phyloP scores from a whole-genome alignment of 92 coral and sea anemone genomes.

The Parazoanthus atlanticus region DNA sequence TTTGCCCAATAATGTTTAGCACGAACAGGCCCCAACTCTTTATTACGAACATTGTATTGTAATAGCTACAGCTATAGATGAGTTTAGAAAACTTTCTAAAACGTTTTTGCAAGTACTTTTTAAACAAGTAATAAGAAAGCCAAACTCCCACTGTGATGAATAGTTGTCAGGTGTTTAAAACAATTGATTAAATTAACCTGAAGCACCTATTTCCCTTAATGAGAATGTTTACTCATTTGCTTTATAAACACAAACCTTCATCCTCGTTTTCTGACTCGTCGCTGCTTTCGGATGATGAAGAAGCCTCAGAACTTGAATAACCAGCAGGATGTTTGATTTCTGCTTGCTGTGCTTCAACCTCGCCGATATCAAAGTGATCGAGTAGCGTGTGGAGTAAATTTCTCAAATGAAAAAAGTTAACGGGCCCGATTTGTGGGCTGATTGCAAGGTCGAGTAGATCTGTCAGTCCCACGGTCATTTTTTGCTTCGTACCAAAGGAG shows the following conservation, averaged over 20 bases:
- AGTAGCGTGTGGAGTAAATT: conserved; percentile 81
- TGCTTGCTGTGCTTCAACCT: conserved; percentile 81
- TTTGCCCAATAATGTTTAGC: no score
- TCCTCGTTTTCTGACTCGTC: conserved; percentile 72
- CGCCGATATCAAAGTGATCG: conserved; percentile 85
- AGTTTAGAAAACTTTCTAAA: background rate
- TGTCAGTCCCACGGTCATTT: conserved; percentile 87
- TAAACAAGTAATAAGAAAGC: background rate
- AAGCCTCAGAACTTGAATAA: conserved; percentile 46
- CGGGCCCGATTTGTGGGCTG: conserved; percentile 93
- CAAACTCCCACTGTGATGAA: background rate
- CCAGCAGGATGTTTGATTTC: conserved; percentile 59
- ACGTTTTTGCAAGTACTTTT: background rate
- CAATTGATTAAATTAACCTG: conserved; percentile 18
- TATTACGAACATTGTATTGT: no score
- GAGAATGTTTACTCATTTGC: conserved; percentile 9
- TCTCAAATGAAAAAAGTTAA: conserved; percentile 88
- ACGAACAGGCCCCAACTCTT: no score
- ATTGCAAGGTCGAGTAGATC: conserved; percentile 90
- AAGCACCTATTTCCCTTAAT: background rate
- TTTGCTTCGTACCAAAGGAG: background rate
- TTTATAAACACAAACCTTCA: conserved; percentile 59
- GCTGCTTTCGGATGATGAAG: conserved; percentile 44
- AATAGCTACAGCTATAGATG: background rate
- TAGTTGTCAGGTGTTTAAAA: background rate